These are phyloP conservation scores for Sicus ferrugineus DNA, from an alignment of 2,888 invertebrate species.

Conservation along the genomic window DNA sequence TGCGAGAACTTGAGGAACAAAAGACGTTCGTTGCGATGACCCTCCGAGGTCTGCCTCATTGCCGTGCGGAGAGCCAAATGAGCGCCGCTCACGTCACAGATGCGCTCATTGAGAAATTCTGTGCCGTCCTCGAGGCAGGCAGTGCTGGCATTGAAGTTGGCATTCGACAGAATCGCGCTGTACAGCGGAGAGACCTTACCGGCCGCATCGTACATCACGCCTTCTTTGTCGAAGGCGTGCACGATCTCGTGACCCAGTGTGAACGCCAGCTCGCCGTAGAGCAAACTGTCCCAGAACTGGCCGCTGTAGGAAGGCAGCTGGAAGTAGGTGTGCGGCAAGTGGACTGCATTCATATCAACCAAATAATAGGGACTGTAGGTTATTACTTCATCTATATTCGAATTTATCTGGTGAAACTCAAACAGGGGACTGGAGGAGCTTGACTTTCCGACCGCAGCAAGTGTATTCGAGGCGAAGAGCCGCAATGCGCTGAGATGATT, in stretches of 20 bases:
- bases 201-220: conserved; percentile 50
- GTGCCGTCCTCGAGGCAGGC: conserved; percentile 47
- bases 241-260: conserved; percentile 56
- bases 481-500: conserved; percentile 53
- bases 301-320: conserved; percentile 51
- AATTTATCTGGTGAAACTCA: conserved; percentile 49
- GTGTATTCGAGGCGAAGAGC: conserved; percentile 43
- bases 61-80: conserved; percentile 52
- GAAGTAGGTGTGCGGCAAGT: conserved; percentile 53
- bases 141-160: conserved; percentile 41
- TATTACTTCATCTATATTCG: no score
- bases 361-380: no score
- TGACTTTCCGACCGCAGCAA: conserved; percentile 1
- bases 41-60: conserved; percentile 40
- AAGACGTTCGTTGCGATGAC: conserved; percentile 46
- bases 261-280: conserved; percentile 55
- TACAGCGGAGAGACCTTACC: neutral
- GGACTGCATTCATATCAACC: conserved; percentile 49
- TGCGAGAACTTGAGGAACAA: conserved; percentile 57
- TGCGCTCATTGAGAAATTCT: conserved; percentile 50
- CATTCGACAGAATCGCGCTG: conserved; percentile 37
- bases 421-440: conserved; percentile 42
- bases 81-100: conserved; percentile 55
- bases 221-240: conserved; percentile 52
- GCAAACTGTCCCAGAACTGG: conserved; percentile 53